phyloP scores from a whole-genome alignment of 1,140 invertebrate species.

The Geopemphigus sp. region DNA sequence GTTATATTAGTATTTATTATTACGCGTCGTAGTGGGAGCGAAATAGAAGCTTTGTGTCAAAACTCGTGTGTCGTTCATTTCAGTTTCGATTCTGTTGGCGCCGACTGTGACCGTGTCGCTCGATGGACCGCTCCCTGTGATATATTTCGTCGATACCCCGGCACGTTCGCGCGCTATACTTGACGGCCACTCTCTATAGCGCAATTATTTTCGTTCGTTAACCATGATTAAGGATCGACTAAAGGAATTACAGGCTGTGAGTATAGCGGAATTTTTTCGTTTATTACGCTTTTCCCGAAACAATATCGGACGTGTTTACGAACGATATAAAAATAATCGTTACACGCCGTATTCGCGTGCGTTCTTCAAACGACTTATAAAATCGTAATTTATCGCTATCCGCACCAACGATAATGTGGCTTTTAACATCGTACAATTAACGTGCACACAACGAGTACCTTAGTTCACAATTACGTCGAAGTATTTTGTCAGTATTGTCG shows the following conservation, averaged over 20 bases:
- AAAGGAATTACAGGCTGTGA: slow-evolving; percentile 49
- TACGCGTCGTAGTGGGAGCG: neutral
- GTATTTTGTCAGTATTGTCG: no score
- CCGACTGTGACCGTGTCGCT: neutral
- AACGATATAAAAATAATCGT: neutral
- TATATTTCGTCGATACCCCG: no score
- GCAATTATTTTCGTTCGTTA: slow-evolving; percentile 10
- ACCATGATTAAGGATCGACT: slow-evolving; percentile 50
- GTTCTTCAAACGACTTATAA: no score
- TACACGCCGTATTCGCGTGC: no score
- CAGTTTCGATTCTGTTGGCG: slow-evolving; percentile 18
- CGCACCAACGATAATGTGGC: no score
- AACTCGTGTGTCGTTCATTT: slow-evolving; percentile 10
- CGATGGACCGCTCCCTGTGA: no score
- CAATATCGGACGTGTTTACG: neutral
- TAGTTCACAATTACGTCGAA: no score
- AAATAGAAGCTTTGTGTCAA: slow-evolving; percentile 12
- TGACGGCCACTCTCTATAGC: neutral
- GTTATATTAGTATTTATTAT: no score
- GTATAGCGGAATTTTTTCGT: slow-evolving; percentile 26
- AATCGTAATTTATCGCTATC: no score
- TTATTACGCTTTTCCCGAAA: neutral
- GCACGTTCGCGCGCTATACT: neutral
- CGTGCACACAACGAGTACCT: no score
- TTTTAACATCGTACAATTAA: no score